A percentile compares a stretch with the other conserved stretches of the same genome.
phyloP scores from a whole-genome alignment of 2,888 invertebrate species.

The Brenthis daphne region DNA sequence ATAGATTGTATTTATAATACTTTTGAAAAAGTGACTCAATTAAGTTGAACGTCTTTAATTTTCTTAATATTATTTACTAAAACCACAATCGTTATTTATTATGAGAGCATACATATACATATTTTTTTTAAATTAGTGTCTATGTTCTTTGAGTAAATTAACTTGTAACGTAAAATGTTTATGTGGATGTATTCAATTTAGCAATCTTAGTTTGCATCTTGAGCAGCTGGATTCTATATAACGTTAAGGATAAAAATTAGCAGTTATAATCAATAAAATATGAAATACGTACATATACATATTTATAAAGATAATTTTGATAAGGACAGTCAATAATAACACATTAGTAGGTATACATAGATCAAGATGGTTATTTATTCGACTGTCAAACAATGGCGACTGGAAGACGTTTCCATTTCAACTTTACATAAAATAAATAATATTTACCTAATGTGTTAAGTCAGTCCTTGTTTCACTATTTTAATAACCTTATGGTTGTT shows the following conservation, averaged over 20 bases:
- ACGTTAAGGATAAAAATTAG: slow-evolving; percentile 5
- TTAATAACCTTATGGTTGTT: slow-evolving; percentile 69
- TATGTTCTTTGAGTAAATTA: slow-evolving; percentile 1
- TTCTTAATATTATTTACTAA: slow-evolving; percentile 14
- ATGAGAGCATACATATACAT: background rate
- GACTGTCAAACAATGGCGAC: slow-evolving; percentile 80
- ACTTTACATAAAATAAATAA: slow-evolving; percentile 52
- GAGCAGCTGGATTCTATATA: slow-evolving; percentile 23
- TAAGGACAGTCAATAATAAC: slow-evolving; percentile 51
- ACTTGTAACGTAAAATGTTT: background rate
- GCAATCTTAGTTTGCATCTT: slow-evolving; percentile 8
- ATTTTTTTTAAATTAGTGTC: background rate
- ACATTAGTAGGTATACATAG: slow-evolving; percentile 49
- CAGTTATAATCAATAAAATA: slow-evolving; percentile 5
- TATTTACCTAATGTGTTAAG: slow-evolving; percentile 77
- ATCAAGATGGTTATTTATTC: slow-evolving; percentile 51
- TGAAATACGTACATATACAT: slow-evolving; percentile 1
- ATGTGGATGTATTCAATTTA: slow-evolving; percentile 10
- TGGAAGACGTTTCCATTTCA: slow-evolving; percentile 60
- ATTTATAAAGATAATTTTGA: slow-evolving; percentile 32
- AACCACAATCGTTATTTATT: slow-evolving; percentile 2
- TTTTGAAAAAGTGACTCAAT: slow-evolving; percentile 17
- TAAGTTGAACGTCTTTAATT: slow-evolving; percentile 9
- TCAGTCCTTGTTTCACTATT: slow-evolving; percentile 75
- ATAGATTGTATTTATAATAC: slow-evolving; percentile 24